Conservation (phyloP, 2,888 invertebrate genomes). For the Nebria salina region DNA sequence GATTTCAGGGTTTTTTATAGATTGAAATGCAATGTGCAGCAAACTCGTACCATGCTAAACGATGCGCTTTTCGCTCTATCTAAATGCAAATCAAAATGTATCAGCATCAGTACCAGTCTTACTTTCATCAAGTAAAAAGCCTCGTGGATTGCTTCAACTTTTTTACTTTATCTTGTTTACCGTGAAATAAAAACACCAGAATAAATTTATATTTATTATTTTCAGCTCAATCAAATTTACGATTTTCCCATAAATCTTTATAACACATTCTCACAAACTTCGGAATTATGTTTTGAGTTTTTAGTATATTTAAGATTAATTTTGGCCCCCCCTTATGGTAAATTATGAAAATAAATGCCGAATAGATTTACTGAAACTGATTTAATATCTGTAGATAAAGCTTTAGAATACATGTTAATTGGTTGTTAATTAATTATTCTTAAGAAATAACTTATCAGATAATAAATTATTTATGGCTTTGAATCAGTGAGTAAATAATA, state of each 20-base stretch:
- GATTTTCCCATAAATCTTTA: too few relatives aligned
- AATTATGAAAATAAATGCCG: not conserved
- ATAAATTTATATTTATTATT: too few relatives aligned
- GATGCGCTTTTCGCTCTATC: not conserved
- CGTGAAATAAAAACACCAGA: too few relatives aligned
- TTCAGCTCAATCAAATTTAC: too few relatives aligned
- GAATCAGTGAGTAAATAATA: slow-evolving; percentile 41
- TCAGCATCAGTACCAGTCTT: too few relatives aligned
- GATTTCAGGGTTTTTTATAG: not conserved
- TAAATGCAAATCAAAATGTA: not conserved
- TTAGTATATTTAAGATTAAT: too few relatives aligned
- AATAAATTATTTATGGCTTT: slow-evolving; percentile 36
- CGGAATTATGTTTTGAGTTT: too few relatives aligned
- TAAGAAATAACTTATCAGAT: slow-evolving; percentile 43
- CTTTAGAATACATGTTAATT: slow-evolving; percentile 7
- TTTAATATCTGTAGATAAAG: not conserved
- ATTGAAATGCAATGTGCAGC: not conserved
- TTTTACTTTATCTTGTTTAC: too few relatives aligned
- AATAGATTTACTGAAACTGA: not conserved
- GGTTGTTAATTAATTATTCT: slow-evolving; percentile 38
- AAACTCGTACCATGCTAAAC: not conserved
- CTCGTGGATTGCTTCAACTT: too few relatives aligned
- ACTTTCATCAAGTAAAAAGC: too few relatives aligned
- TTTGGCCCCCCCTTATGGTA: not conserved
- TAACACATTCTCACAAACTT: too few relatives aligned